Base-by-base conservation (phyloP, 1,140 invertebrate species). In the Drosophila kohkoa region DNA sequence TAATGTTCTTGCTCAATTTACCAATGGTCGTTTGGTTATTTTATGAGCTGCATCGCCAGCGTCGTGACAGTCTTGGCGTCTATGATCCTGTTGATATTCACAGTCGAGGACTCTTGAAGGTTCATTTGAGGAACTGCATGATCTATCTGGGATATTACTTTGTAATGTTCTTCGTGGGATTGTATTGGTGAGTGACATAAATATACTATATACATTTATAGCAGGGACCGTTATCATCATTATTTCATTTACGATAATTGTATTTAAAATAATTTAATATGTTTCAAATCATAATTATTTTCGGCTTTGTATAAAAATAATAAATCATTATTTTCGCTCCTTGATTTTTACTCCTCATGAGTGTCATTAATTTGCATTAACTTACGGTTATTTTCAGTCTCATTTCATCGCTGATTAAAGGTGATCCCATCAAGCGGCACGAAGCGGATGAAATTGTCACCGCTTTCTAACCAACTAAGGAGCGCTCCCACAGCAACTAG, bases 11-110 rank as follows among this genome's bases (percentile, higher is more conserved):
- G 28, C 85, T 96, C 7, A 98, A 98, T 93, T 75, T 97, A 68
- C 97, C 97, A 45, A 95, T 98, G 94, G 95, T 96, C 15, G 86
- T 94, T 30, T 98, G 97, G 96, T 93, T 98, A 4, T 92, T 94
- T 38, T 96, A 96, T 92, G 96, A 97, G 94, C 95, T 95, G 76
- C 92, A 95, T 38, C 95, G 94, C 25, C 95, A 98, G 76, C 98
- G 98, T 1, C 94, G 94, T 63, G 97, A 97, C 46, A 98, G 98
- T 92, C 95, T 98, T 80, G 98, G 98, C 6, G 95, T 98, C 16
- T 99, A 97, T 93, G 98, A 99, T 93, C 98, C 98, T 0, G 97
- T 97, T 5, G 98, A 99, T 94, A 99, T 99, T 77, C 97, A 98
- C 87, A 98, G 98, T 85, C 93, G 96, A 64, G 97, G 97, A 3